These are phyloP conservation scores for Diplazon laetatorius DNA, from an alignment of 2,888 invertebrate genomes.

Conservation along the genomic window DNA sequence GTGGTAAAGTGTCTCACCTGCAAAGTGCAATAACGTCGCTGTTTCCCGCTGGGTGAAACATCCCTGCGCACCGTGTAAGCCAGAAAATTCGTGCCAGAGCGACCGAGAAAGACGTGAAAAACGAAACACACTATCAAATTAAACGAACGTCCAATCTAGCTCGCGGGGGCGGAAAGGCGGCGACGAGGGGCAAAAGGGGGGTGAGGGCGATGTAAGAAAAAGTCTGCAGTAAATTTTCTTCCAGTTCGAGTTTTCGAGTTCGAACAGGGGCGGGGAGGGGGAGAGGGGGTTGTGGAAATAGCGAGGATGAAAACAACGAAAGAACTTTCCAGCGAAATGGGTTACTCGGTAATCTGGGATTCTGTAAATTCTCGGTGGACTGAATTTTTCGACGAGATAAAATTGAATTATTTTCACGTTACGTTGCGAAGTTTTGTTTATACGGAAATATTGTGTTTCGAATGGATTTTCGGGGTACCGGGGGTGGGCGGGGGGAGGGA, in stretches of 20 bases:
- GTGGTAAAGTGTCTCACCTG: slow-evolving; percentile 61
- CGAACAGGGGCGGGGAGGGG: background rate
- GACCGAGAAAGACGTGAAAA: slow-evolving; percentile 8
- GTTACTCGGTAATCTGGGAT: slow-evolving; percentile 58
- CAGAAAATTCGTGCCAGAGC: background rate
- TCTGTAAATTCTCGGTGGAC: slow-evolving; percentile 35
- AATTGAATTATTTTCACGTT: slow-evolving; percentile 41
- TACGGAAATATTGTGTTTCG: background rate
- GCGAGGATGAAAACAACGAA: background rate
- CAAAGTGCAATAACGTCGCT: slow-evolving; percentile 62
- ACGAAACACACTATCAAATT: slow-evolving; percentile 55
- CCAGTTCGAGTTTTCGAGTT: slow-evolving; percentile 51
- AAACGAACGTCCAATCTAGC: slow-evolving; percentile 52
- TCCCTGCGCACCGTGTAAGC: slow-evolving; percentile 25
- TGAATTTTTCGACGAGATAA: slow-evolving; percentile 6
- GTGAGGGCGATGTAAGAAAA: slow-evolving; percentile 38
- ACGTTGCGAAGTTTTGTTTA: background rate
- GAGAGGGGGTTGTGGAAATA: background rate
- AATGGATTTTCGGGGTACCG: background rate
- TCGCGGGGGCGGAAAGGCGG: no score
- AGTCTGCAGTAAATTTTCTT: slow-evolving; percentile 53
- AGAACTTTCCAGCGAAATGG: slow-evolving; percentile 41
- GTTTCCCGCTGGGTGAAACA: slow-evolving; percentile 52
- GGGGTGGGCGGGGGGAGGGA: no score
- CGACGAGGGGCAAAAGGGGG: background rate